Conservation (phyloP, 2,797 vertebrate genomes). For the Syndactyla subalaris region DNA sequence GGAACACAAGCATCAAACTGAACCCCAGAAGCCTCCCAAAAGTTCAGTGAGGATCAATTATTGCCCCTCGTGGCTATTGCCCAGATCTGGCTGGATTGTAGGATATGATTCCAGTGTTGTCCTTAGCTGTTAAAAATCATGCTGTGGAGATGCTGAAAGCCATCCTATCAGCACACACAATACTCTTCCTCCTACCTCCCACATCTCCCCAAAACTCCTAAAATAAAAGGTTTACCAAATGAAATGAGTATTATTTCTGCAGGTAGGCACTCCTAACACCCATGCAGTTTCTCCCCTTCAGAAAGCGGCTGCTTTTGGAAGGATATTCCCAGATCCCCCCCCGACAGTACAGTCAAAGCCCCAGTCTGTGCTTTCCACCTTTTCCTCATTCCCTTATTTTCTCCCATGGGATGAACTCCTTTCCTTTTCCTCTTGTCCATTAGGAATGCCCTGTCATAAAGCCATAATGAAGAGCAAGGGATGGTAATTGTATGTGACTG, state of each 20-base stretch:
- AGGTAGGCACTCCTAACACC: background rate
- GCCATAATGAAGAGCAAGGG: background rate
- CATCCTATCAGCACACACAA: background rate
- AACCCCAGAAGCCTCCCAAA: background rate
- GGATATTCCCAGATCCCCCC: background rate
- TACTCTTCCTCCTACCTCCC: background rate
- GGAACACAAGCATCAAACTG: background rate
- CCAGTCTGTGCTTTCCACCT: background rate
- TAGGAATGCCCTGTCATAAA: background rate
- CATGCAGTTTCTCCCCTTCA: background rate
- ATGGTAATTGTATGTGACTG: background rate
- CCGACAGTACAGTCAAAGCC: background rate
- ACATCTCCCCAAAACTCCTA: background rate
- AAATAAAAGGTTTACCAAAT: background rate
- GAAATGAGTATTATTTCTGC: background rate
- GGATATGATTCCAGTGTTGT: background rate
- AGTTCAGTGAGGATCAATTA: background rate
- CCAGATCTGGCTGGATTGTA: background rate
- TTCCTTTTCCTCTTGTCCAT: background rate
- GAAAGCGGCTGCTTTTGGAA: background rate
- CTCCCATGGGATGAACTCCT: background rate
- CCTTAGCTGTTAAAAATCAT: background rate
- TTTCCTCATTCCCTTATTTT: background rate
- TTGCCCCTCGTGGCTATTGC: background rate
- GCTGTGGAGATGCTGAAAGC: background rate